Percentiles rank a stretch among this genome's conserved stretches.
These are phyloP conservation scores for Micronycteris hirsuta DNA, from an alignment of 2,113 vertebrate species.

Conservation along the genomic window DNA sequence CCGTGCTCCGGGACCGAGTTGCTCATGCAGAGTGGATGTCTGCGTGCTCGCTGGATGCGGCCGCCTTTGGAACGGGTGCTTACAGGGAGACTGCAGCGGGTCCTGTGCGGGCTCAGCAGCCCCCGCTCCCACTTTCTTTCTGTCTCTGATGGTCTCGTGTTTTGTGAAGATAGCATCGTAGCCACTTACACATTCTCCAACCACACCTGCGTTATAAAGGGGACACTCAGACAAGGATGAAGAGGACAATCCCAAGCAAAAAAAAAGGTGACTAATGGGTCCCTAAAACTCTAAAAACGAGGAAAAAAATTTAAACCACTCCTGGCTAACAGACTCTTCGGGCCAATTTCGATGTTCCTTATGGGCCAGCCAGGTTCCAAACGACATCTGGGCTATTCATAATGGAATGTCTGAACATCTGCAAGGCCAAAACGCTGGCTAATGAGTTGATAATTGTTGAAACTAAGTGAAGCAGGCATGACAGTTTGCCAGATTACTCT, in stretches of 20 bases:
- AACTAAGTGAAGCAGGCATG: neutral
- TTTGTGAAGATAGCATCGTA: neutral
- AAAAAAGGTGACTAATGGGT: neutral
- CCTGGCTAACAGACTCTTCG: neutral
- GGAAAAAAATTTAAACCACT: neutral
- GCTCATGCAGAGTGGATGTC: neutral
- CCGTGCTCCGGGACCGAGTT: accelerated
- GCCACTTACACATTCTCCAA: neutral
- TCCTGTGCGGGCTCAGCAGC: neutral
- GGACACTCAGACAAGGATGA: neutral
- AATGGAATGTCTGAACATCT: neutral
- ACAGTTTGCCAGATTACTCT: neutral
- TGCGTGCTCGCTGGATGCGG: neutral
- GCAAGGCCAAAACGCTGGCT: neutral
- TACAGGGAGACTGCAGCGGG: neutral
- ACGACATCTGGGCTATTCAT: neutral
- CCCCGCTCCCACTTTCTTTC: neutral
- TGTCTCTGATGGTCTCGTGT: neutral
- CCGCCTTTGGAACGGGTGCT: neutral
- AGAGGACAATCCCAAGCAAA: neutral
- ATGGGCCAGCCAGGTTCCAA: neutral
- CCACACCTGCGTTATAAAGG: neutral
- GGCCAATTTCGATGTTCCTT: neutral
- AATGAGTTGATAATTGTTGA: neutral
- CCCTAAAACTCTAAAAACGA: neutral